A percentile compares a stretch with the other conserved stretches of the same genome.
Conservation (phyloP, 2,888 invertebrate genomes). For the Xestoiulus laeticollis region DNA sequence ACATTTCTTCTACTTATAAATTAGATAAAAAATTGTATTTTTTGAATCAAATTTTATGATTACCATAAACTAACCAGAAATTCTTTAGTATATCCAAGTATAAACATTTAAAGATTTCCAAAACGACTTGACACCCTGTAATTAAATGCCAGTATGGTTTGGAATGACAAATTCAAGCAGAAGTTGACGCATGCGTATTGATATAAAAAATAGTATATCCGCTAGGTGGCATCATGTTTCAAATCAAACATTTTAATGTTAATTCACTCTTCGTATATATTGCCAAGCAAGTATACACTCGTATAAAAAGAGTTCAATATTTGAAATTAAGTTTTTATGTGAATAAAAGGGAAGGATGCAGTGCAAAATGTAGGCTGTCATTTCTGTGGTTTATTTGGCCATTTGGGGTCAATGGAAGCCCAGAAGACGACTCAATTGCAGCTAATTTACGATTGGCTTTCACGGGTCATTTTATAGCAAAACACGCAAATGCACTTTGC, state of each 20-base stretch:
- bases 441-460: constrained; percentile 39
- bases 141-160: no score
- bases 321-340: neutral
- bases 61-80: no score
- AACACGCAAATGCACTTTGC: constrained; percentile 46
- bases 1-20: no score
- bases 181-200: no score
- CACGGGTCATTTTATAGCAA: constrained; percentile 42
- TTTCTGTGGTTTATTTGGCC: constrained; percentile 33
- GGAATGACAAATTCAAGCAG: no score
- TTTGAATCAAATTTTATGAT: no score
- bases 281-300: neutral
- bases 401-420: constrained; percentile 20
- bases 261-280: neutral
- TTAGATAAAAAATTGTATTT: no score
- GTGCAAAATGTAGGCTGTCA: neutral
- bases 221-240: neutral
- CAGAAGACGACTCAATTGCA: constrained; percentile 44
- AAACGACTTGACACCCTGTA: no score
- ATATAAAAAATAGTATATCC: no score
- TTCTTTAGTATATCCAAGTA: no score
- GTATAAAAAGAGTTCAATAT: neutral
- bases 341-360: neutral
- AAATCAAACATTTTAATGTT: constrained; percentile 3
- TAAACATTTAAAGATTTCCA: no score